phyloP scores from a whole-genome alignment of 2,888 invertebrate genomes.

The Eupithecia pulchellata region DNA sequence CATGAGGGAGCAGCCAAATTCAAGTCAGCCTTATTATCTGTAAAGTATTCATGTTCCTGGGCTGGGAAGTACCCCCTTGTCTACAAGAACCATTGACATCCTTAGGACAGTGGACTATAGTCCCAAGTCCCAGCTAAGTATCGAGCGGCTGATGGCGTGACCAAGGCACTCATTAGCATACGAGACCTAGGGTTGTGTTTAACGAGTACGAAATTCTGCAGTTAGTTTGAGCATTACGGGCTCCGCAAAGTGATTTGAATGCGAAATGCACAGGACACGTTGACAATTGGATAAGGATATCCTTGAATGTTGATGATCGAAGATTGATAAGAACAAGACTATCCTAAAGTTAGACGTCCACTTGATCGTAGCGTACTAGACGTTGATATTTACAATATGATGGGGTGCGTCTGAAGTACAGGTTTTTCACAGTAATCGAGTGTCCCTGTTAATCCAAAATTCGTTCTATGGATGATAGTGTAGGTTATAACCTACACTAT shows the following conservation, averaged over 20 bases:
- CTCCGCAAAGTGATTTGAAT: neutral
- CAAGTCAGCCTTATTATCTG: neutral
- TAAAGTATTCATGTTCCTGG: neutral
- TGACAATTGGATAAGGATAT: no score
- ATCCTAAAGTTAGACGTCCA: no score
- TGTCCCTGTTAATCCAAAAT: no score
- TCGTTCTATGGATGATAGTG: no score
- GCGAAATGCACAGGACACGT: neutral
- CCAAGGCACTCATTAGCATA: constrained; percentile 58
- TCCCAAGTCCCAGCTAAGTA: constrained; percentile 30
- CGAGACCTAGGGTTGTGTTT: constrained; percentile 45
- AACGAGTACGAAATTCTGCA: neutral
- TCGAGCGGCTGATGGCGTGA: constrained; percentile 59
- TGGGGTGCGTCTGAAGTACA: no score
- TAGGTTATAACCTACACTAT: no score
- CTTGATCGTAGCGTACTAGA: no score
- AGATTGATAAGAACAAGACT: no score
- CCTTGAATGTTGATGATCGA: no score
- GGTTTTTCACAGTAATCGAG: no score
- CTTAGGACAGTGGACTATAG: constrained; percentile 16
- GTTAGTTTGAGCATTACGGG: neutral
- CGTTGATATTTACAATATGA: no score
- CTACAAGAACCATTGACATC: constrained; percentile 20
- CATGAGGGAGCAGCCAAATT: no score
- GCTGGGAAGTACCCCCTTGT: neutral